phyloP scores from a whole-genome alignment of 1,140 invertebrate species.

The Plectus sambesii region DNA sequence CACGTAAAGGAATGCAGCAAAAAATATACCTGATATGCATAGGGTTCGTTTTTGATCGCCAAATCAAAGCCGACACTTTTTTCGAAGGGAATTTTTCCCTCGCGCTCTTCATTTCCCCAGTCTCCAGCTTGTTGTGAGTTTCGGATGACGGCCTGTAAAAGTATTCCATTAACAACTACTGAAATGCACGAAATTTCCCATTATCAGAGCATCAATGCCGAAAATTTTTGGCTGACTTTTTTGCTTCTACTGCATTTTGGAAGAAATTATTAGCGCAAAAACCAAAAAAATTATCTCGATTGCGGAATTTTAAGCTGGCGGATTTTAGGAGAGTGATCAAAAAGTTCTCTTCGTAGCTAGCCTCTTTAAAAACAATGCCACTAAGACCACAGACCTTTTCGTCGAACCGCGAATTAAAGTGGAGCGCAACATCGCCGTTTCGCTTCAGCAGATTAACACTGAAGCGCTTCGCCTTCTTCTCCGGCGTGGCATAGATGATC shows the following conservation, averaged over 20 bases:
- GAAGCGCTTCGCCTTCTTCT: conserved; percentile 44
- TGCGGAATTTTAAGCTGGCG: too few relatives aligned
- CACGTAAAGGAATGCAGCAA: too few relatives aligned
- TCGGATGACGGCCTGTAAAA: conserved; percentile 36
- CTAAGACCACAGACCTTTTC: conserved; percentile 37
- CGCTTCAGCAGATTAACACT: conserved; percentile 42
- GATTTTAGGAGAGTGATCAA: too few relatives aligned
- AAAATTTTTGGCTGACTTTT: too few relatives aligned
- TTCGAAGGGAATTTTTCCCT: conserved; percentile 18
- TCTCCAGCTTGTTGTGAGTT: conserved; percentile 35
- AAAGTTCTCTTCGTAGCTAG: too few relatives aligned
- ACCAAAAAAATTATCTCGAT: too few relatives aligned
- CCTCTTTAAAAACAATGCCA: too few relatives aligned
- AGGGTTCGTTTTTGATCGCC: background rate
- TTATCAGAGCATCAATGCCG: too few relatives aligned
- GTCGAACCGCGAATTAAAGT: conserved; percentile 43
- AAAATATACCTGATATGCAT: background rate
- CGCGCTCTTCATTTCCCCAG: conserved; percentile 44
- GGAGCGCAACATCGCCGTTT: conserved; percentile 44
- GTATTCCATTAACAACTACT: too few relatives aligned
- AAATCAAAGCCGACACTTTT: background rate
- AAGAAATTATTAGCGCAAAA: too few relatives aligned
- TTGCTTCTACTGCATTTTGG: background rate
- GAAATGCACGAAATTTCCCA: background rate
- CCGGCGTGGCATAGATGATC: conserved; percentile 37